Base-by-base conservation (phyloP, 2,888 invertebrate genomes). In the Unio delphinus region DNA sequence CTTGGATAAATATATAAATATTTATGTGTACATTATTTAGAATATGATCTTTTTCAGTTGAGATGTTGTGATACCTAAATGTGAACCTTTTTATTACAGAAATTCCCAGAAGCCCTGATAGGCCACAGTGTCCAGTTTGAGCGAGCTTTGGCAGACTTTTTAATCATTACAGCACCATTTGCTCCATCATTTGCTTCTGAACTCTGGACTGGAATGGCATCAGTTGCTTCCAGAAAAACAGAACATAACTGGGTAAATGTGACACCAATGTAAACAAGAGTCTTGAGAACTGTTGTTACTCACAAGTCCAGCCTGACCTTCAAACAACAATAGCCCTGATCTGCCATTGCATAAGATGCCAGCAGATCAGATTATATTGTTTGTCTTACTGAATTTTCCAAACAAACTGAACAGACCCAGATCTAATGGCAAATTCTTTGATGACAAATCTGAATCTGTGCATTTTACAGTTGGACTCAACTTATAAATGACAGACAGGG, bases 181-280 rank as follows among this genome's bases (percentile, higher is more conserved):
- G 95, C 95, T 0, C 98, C 98, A 0, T 95, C 96, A 90, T 97
- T 97, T 90, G 94, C 96, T 55, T 95, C 95, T 0, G 97, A 98
- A 90, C 90, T 98, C 23, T 98, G 98, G 98, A 92, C 93, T 30
- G 95, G 94, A 7, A 69, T 88, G 23, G 59, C 74, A n/a, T 72
- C 70, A 69, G 74, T 75, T 26, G 64, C 70, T 6, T 61, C 59
- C 20, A 65, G 64, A 23, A n/a, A 45, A n/a, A 67, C 68, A 59
- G 72, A 72, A 18, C 76, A 80, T 65, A 56, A 61, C 30, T 84
- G 83, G 83, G 83, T 83, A 68, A 72, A 77, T 73, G 17, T 4
- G 17, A 63, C 45, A 45, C 3, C 11, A 45, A 45, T 45, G 45
- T 11, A 45, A 45, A 45, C 3, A 45, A 45, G 45, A 45, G 45